A percentile compares a stretch with the other conserved stretches of the same genome.
Evolutionary conservation across 1,140 invertebrate genomes (phyloP).

Genomic region (Diabrotica virgifera): DNA sequence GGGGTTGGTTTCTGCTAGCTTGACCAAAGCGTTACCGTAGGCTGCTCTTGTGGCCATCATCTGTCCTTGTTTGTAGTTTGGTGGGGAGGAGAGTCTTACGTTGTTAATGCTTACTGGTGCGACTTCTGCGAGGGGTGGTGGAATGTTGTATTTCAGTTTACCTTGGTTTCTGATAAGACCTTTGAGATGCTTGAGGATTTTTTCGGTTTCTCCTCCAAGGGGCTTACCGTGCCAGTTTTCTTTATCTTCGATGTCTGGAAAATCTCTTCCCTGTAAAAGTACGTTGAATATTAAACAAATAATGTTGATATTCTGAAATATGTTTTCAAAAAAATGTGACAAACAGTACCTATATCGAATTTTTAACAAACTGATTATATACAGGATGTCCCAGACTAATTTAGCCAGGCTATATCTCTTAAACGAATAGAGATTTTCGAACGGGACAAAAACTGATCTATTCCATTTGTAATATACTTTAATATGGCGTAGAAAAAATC

Average conservation of each 20-base stretch:
- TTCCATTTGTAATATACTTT: too few species aligned
- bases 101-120: conserved; percentile 70
- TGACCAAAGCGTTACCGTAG: conserved; percentile 84
- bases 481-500: too few species aligned
- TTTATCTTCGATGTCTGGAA: conserved; percentile 74
- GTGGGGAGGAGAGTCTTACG: conserved; percentile 76
- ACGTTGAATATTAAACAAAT: background rate
- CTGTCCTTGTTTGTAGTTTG: conserved; percentile 79
- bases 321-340: conserved; percentile 64
- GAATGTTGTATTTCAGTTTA: conserved; percentile 27
- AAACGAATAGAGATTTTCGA: too few species aligned
- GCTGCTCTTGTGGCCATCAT: conserved; percentile 88
- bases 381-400: too few species aligned
- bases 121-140: conserved; percentile 64
- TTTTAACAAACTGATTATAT: too few species aligned
- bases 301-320: conserved; percentile 48
- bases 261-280: conserved; percentile 26
- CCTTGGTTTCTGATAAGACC: conserved; percentile 62
- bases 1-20: conserved; percentile 78
- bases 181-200: conserved; percentile 70
- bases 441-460: too few species aligned
- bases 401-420: too few species aligned
- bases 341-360: background rate
- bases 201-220: conserved; percentile 75
- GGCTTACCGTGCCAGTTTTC: conserved; percentile 98